Percentiles rank a stretch among this genome's conserved stretches.
These are phyloP conservation scores for Muricea muricata DNA, from an alignment of 92 coral and sea anemone species.

Conservation along the genomic window DNA sequence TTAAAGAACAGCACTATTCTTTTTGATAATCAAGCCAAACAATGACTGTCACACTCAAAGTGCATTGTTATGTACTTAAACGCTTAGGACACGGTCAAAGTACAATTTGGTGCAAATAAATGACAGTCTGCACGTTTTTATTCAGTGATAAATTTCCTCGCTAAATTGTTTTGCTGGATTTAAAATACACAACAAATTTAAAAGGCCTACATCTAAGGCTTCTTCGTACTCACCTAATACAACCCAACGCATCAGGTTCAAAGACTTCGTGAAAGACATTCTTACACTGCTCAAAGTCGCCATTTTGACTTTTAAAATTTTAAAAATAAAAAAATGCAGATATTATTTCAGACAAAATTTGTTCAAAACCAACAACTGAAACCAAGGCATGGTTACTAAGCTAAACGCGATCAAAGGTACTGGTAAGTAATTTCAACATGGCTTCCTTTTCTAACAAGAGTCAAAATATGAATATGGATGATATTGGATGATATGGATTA, in stretches of 20 bases:
- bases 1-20: no score
- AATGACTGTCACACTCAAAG: no score
- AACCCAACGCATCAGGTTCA: conserved; percentile 35
- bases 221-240: conserved; percentile 12
- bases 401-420: no score
- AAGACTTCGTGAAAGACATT: conserved; percentile 24
- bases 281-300: conserved; percentile 33
- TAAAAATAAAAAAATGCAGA: background rate
- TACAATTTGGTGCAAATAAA: background rate
- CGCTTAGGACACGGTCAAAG: background rate
- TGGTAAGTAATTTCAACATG: no score
- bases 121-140: background rate
- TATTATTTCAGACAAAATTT: no score
- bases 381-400: no score
- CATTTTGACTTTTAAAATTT: background rate
- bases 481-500: no score
- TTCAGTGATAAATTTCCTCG: background rate
- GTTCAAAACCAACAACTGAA: no score
- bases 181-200: background rate
- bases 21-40: no score
- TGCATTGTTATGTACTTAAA: no score
- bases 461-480: no score
- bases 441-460: no score
- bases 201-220: background rate
- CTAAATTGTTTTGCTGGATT: background rate